Evolutionary conservation across 2,113 vertebrate genomes (phyloP).

Genomic region (Rana temporaria): DNA sequence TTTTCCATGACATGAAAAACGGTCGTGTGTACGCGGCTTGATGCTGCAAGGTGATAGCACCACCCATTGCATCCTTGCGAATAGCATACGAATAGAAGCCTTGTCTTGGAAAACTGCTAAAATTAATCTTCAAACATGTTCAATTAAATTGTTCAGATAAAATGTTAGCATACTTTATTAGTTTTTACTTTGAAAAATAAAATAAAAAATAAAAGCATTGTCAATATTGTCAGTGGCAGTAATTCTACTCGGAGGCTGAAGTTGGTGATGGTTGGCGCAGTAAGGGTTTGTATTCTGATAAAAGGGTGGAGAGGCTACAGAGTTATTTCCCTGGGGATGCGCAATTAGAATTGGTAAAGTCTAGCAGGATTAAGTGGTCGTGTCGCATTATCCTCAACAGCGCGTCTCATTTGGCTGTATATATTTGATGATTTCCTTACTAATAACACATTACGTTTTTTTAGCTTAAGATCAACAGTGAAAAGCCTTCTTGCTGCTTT

Average conservation of each 20-base stretch:
- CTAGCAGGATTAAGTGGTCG: slow-evolving; percentile 34
- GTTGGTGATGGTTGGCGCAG: not conserved
- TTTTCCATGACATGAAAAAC: too few species aligned
- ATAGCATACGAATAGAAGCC: not conserved
- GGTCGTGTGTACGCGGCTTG: too few species aligned
- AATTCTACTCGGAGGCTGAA: not conserved
- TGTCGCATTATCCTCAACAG: not conserved
- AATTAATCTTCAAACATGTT: slow-evolving; percentile 1
- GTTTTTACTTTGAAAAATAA: slow-evolving; percentile 3
- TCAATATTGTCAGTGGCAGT: slow-evolving; percentile 11
- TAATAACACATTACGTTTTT: slow-evolving; percentile 65
- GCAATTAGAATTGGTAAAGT: slow-evolving; percentile 22
- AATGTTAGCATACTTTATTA: slow-evolving; percentile 18
- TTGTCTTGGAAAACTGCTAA: not conserved
- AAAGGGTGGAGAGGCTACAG: slow-evolving; percentile 39
- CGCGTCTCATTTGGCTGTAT: slow-evolving; percentile 16
- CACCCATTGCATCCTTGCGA: too few species aligned
- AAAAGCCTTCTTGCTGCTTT: slow-evolving; percentile 64
- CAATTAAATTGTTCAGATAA: slow-evolving; percentile 21
- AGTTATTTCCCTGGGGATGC: slow-evolving; percentile 34
- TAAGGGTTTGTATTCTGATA: slow-evolving; percentile 27
- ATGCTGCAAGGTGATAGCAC: too few species aligned
- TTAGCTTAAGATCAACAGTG: slow-evolving; percentile 63
- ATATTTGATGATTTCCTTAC: slow-evolving; percentile 47
- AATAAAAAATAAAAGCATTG: not conserved